Base-by-base conservation (phyloP, 2,888 invertebrate genomes). In the Choristoneura rosaceana region DNA sequence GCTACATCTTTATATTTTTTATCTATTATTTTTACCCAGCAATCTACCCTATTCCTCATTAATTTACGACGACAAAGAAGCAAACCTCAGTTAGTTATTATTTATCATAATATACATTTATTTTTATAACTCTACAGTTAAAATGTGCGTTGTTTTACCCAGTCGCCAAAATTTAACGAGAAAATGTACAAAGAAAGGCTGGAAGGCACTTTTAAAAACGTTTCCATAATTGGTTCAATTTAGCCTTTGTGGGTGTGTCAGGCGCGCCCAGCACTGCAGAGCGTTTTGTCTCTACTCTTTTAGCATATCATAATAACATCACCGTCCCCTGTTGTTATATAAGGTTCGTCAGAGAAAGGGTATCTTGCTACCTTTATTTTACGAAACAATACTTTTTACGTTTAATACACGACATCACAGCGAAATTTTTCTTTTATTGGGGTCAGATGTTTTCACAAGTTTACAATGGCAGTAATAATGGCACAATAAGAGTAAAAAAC, bases 291-390 rank as follows among this genome's bases (percentile, higher is more conserved):
- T 47, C 34, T 63, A 15, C 15, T 25, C 38, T 50, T 64, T 64
- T 64, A 64, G 15, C 64, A 62, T 62, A 62, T 62, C 59, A 59
- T 62, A 62, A 62, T 45, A 62, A 33, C 33, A 61, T 61, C 61
- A 43, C 41, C 38, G 15, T 38, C 60, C 61, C 61, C 12, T 43
- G 55, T 25, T 43, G 55, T 25, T 25, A 25, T 25, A 55, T 55
- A 25, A 25, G 25, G 55, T 55, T 25, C 25, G 55, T 52, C 15
- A 17, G 50, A 52, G 17, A 52, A 12, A 55, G 55, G 55, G 52
- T 52, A 17, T 52, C 14, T 17, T 9, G 52, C 52, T 52, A 52
- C 15, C 52, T 52, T 52, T 17, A 17, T 52, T 52, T 3, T 52
- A 7, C 17, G 17, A 17, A 52, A 9, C 17, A 52, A 17, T 52